Evolutionary conservation across 2,888 invertebrate genomes (phyloP).

Genomic region (Zaprionus lineosus): DNA sequence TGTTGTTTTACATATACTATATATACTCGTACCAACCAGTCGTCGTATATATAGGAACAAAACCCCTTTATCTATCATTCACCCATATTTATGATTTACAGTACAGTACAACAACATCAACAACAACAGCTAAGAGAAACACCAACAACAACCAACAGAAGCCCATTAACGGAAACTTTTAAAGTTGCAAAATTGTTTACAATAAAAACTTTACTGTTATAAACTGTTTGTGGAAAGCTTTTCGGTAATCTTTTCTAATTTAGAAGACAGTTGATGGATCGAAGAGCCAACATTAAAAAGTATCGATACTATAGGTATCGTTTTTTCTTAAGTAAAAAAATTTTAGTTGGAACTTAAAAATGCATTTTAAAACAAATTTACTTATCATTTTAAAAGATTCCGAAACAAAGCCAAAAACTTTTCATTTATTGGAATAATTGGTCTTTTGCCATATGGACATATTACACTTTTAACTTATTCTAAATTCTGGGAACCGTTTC

Average conservation of each 20-base stretch:
- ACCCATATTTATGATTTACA: too few relatives aligned
- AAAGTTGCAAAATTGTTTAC: slow-evolving; percentile 70
- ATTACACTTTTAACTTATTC: slow-evolving; percentile 20
- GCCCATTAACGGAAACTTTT: slow-evolving; percentile 66
- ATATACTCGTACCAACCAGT: slow-evolving; percentile 12
- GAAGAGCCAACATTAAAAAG: too few relatives aligned
- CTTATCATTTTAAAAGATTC: too few relatives aligned
- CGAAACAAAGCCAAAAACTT: slow-evolving; percentile 4
- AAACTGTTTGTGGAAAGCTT: slow-evolving; percentile 2
- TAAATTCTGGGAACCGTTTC: slow-evolving; percentile 10
- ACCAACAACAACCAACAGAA: slow-evolving; percentile 41
- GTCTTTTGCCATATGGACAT: neutral
- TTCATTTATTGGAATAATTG: slow-evolving; percentile 44
- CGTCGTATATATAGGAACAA: too few relatives aligned
- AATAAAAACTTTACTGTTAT: slow-evolving; percentile 30
- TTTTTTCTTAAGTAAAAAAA: too few relatives aligned
- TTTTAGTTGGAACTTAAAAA: too few relatives aligned
- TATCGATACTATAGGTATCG: too few relatives aligned
- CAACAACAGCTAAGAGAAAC: too few relatives aligned
- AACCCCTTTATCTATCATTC: too few relatives aligned
- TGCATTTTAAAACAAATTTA: too few relatives aligned
- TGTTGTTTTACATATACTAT: slow-evolving; percentile 61
- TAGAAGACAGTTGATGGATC: too few relatives aligned
- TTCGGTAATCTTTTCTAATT: too few relatives aligned
- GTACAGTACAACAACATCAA: slow-evolving; percentile 59